phyloP scores from a whole-genome alignment of 2,888 invertebrate genomes.

The Dione juno region DNA sequence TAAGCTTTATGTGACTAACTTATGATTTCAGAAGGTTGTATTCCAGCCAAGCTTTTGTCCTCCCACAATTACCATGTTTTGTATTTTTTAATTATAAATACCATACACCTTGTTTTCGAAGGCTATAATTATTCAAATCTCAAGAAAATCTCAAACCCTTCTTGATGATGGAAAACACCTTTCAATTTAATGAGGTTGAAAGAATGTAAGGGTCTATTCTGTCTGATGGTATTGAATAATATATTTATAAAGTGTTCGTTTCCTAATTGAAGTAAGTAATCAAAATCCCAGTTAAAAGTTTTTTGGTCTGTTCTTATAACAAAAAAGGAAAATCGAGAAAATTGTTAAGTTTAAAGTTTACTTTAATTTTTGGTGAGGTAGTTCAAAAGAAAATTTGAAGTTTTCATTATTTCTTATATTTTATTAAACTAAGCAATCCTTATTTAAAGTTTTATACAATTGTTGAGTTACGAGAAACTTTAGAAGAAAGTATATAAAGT shows the following conservation, averaged over 20 bases:
- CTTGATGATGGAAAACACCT: constrained; percentile 25
- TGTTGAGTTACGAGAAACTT: constrained; percentile 24
- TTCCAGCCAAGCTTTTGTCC: constrained; percentile 60
- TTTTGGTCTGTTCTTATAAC: background rate
- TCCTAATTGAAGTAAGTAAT: background rate
- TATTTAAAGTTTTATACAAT: background rate
- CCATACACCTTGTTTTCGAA: constrained; percentile 21
- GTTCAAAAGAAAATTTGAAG: too few relatives aligned
- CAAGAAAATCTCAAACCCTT: constrained; percentile 25
- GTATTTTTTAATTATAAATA: constrained; percentile 38
- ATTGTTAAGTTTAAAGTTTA: too few relatives aligned
- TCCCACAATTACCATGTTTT: constrained; percentile 40
- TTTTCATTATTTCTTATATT: background rate
- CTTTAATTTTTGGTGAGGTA: too few relatives aligned
- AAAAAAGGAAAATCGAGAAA: background rate
- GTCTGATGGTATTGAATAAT: background rate
- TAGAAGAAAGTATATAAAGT: background rate
- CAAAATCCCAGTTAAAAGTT: background rate
- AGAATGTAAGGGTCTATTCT: background rate
- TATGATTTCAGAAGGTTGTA: constrained; percentile 61
- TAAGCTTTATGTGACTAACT: constrained; percentile 54
- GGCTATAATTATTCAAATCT: constrained; percentile 36
- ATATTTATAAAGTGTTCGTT: background rate
- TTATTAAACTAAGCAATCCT: constrained; percentile 6
- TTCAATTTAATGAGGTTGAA: constrained; percentile 22